phyloP scores from a whole-genome alignment of 2,797 vertebrate species.

The Phataginus tricuspis region DNA sequence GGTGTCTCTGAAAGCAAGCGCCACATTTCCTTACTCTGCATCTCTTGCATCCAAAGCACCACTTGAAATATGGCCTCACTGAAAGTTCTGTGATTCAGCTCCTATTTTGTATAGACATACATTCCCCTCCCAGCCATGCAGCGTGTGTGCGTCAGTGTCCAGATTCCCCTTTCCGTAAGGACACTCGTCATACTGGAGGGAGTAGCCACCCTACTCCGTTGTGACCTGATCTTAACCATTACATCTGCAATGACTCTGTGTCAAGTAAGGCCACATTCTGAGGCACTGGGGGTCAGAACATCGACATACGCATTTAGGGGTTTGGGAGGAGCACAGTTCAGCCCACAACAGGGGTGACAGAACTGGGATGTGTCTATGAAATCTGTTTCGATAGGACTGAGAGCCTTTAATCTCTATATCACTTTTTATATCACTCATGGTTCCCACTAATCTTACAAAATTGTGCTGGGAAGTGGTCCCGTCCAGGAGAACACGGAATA shows the following conservation, averaged over 20 bases:
- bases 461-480: not conserved
- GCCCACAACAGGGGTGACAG: not conserved
- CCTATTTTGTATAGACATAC: conserved; percentile 59
- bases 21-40: conserved; percentile 47
- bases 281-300: not conserved
- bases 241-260: not conserved
- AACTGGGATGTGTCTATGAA: not conserved
- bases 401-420: not conserved
- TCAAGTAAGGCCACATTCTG: not conserved
- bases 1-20: not conserved
- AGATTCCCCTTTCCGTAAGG: not conserved
- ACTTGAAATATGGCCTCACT: conserved; percentile 36
- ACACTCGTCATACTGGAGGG: not conserved
- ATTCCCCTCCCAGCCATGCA: not conserved
- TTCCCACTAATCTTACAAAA: not conserved
- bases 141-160: not conserved
- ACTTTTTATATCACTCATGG: not conserved
- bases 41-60: not conserved
- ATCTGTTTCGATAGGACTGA: not conserved
- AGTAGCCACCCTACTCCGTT: not conserved
- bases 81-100: conserved; percentile 57
- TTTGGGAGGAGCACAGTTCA: not conserved
- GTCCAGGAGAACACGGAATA: not conserved
- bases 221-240: not conserved
- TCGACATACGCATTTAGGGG: not conserved